Percentiles rank a stretch among this genome's conserved stretches.
Conservation (phyloP, 2,113 vertebrate genomes). For the Peromyscus leucopus region DNA sequence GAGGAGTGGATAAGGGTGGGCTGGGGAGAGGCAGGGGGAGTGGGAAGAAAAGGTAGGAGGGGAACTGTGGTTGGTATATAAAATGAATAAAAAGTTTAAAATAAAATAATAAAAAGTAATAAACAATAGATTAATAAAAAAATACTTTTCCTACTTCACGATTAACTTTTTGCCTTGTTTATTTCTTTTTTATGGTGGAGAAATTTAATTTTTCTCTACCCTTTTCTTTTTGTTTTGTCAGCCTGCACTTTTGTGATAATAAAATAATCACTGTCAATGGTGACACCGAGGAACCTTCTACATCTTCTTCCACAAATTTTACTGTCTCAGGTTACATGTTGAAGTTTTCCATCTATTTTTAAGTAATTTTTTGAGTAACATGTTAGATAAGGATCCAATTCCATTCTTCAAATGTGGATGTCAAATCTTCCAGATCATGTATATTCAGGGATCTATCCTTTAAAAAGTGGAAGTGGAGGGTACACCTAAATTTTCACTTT, state of each 20-base stretch:
- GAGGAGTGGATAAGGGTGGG: too few species aligned
- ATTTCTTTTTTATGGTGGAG: neutral
- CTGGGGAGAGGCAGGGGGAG: too few species aligned
- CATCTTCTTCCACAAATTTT: neutral
- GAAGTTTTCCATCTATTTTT: neutral
- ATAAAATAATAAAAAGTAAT: too few species aligned
- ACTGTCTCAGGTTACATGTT: neutral
- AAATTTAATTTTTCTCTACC: neutral
- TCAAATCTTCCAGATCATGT: neutral
- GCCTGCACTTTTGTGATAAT: too few species aligned
- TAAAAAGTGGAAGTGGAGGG: neutral
- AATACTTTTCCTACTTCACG: neutral
- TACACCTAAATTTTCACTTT: neutral
- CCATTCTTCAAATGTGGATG: neutral
- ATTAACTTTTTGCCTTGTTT: neutral
- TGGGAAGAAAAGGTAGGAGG: too few species aligned
- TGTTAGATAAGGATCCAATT: neutral
- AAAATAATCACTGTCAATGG: too few species aligned
- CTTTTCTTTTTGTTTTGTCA: neutral
- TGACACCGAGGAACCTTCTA: neutral
- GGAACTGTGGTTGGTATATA: too few species aligned
- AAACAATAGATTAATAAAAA: too few species aligned
- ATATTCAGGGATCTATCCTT: neutral
- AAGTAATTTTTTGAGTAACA: neutral
- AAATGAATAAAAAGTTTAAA: too few species aligned